These are phyloP conservation scores for Chelmon rostratus DNA, from an alignment of 2,797 vertebrate species.

Conservation along the genomic window DNA sequence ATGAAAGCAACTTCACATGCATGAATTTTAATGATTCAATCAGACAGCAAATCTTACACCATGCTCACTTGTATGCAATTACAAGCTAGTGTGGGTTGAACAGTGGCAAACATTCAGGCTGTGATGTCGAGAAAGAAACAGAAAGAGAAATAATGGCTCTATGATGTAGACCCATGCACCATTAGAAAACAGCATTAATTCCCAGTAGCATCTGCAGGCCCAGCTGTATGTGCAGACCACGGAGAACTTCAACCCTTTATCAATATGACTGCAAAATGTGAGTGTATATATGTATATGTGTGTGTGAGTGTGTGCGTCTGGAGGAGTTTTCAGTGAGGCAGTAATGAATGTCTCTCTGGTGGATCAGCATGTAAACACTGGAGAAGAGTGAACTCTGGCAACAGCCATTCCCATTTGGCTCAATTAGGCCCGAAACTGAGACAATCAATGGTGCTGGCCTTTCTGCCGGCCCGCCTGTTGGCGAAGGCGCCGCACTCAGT, in stretches of 20 bases:
- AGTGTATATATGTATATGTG: slow-evolving; percentile 29
- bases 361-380: slow-evolving; percentile 84
- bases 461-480: slow-evolving; percentile 80
- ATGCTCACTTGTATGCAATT: slow-evolving; percentile 54
- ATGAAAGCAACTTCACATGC: slow-evolving; percentile 46
- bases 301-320: slow-evolving; percentile 54
- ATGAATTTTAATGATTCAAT: slow-evolving; percentile 60
- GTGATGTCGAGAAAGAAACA: slow-evolving; percentile 50
- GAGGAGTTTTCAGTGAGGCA: slow-evolving; percentile 72
- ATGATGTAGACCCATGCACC: slow-evolving; percentile 67
- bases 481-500: slow-evolving; percentile 71
- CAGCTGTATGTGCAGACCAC: slow-evolving; percentile 65
- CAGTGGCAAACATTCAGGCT: slow-evolving; percentile 53
- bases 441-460: slow-evolving; percentile 84
- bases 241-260: slow-evolving; percentile 73
- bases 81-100: slow-evolving; percentile 50
- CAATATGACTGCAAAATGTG: slow-evolving; percentile 67
- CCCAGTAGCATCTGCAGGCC: slow-evolving; percentile 76
- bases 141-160: slow-evolving; percentile 62
- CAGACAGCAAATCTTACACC: slow-evolving; percentile 52
- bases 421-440: slow-evolving; percentile 87
- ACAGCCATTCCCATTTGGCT: slow-evolving; percentile 88
- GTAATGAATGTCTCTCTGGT: slow-evolving; percentile 83
- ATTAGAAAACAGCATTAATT: slow-evolving; percentile 73
- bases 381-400: slow-evolving; percentile 86